Evolutionary conservation across 2,888 invertebrate species (phyloP).

Genomic region (Yponomeuta plumbellus): DNA sequence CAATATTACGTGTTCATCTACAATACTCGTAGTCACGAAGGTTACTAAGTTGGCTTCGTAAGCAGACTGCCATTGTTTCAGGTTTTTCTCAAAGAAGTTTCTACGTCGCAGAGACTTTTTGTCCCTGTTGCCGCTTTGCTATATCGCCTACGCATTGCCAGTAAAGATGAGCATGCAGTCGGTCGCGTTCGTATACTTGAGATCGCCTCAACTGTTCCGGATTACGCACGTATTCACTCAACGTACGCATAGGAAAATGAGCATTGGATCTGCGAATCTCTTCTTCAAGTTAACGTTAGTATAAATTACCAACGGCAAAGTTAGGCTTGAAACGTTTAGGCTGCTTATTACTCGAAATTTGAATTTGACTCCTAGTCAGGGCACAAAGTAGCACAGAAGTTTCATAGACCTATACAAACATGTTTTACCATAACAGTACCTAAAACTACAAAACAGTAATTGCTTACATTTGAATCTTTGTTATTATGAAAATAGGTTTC

Average conservation of each 20-base stretch:
- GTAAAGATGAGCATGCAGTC: conserved; percentile 35
- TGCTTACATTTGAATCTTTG: no score
- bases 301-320: conserved; percentile 9
- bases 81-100: conserved; percentile 60
- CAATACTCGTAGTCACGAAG: no score
- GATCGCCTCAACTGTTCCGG: conserved; percentile 60
- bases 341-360: no score
- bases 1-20: no score
- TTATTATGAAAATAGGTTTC: no score
- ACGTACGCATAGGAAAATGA: conserved; percentile 54
- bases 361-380: no score
- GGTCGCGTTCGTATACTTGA: conserved; percentile 50
- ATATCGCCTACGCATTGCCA: conserved; percentile 45
- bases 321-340: no score
- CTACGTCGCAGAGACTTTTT: conserved; percentile 60
- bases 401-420: no score
- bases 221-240: conserved; percentile 60
- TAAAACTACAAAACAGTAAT: no score
- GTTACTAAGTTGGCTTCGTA: no score
- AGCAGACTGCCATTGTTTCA: conserved; percentile 29
- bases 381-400: no score
- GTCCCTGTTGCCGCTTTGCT: conserved; percentile 55
- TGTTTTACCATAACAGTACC: no score
- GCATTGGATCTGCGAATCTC: conserved; percentile 59
- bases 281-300: conserved; percentile 65